phyloP scores from a whole-genome alignment of 1,140 invertebrate species.

The Amyelois transitella region DNA sequence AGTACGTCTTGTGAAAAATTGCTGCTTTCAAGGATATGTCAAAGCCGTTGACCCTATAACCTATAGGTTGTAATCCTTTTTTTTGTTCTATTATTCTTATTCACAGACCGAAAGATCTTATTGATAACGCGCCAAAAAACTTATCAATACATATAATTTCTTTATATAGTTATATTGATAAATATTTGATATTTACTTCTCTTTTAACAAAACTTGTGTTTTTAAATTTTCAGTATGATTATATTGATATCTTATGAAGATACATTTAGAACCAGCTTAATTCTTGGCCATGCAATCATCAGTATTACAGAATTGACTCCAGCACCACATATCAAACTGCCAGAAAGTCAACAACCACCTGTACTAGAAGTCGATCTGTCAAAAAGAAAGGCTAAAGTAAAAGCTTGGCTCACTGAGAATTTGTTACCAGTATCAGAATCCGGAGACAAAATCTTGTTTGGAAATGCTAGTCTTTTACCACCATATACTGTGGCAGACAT shows the following conservation, averaged over 20 bases:
- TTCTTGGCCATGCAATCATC: slow-evolving; percentile 56
- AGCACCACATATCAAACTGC: slow-evolving; percentile 18
- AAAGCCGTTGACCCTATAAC: slow-evolving; percentile 51
- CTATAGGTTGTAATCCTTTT: slow-evolving; percentile 32
- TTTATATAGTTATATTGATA: too few relatives aligned
- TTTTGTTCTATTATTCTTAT: background rate
- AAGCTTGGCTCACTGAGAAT: slow-evolving; percentile 51
- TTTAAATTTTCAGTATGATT: slow-evolving; percentile 47
- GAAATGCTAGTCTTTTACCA: slow-evolving; percentile 44
- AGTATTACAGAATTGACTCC: slow-evolving; percentile 23
- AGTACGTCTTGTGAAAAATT: slow-evolving; percentile 42
- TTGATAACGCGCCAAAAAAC: too few relatives aligned
- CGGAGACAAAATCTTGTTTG: slow-evolving; percentile 43
- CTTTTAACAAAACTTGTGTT: too few relatives aligned
- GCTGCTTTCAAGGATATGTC: slow-evolving; percentile 34
- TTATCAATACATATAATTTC: too few relatives aligned
- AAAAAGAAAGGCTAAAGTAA: slow-evolving; percentile 36
- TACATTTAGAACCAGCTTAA: slow-evolving; percentile 30
- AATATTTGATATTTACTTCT: too few relatives aligned
- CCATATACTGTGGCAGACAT: slow-evolving; percentile 45
- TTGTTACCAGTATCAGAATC: slow-evolving; percentile 41
- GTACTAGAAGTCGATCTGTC: slow-evolving; percentile 11
- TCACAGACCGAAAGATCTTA: too few relatives aligned
- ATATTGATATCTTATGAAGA: slow-evolving; percentile 28
- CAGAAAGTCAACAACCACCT: slow-evolving; percentile 7